A percentile compares a stretch with the other conserved stretches of the same genome.
These are phyloP conservation scores for Melanotaenia boesemani DNA, from an alignment of 2,797 vertebrate species.

Conservation along the genomic window DNA sequence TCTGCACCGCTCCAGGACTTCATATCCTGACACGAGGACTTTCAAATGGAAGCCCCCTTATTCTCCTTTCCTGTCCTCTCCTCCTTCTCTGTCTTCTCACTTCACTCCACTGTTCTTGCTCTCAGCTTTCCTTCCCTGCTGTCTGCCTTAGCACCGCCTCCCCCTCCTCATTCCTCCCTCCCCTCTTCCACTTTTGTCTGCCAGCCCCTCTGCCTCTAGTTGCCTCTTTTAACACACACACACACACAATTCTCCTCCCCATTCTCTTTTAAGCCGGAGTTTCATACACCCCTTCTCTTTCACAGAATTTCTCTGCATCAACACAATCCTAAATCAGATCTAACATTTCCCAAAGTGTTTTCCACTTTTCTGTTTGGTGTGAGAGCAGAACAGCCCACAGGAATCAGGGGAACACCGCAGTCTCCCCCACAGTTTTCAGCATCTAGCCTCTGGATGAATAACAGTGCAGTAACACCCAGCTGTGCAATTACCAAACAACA, in stretches of 20 bases:
- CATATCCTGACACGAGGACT: slow-evolving; percentile 70
- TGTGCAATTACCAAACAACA: slow-evolving; percentile 53
- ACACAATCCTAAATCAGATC: slow-evolving; percentile 50
- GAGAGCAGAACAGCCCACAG: background rate
- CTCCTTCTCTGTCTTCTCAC: slow-evolving; percentile 67
- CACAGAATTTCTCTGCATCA: slow-evolving; percentile 58
- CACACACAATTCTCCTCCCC: slow-evolving; percentile 53
- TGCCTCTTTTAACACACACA: slow-evolving; percentile 61
- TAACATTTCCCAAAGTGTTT: slow-evolving; percentile 22
- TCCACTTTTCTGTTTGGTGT: slow-evolving; percentile 22
- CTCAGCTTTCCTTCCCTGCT: slow-evolving; percentile 78
- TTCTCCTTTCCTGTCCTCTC: slow-evolving; percentile 64
- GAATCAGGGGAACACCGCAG: slow-evolving; percentile 19
- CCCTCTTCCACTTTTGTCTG: slow-evolving; percentile 73
- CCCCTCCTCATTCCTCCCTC: slow-evolving; percentile 60
- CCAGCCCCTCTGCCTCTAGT: slow-evolving; percentile 69
- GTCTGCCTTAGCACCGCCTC: slow-evolving; percentile 79
- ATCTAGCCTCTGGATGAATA: slow-evolving; percentile 33
- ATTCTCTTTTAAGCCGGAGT: slow-evolving; percentile 55
- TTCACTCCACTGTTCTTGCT: slow-evolving; percentile 71
- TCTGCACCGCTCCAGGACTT: slow-evolving; percentile 52
- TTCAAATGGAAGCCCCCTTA: slow-evolving; percentile 69
- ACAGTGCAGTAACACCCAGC: slow-evolving; percentile 28
- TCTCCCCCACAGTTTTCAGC: slow-evolving; percentile 10
- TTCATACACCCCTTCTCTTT: slow-evolving; percentile 56